These are phyloP conservation scores for Chromoteleia sp. DNA, from an alignment of 2,888 invertebrate genomes.

Conservation along the genomic window DNA sequence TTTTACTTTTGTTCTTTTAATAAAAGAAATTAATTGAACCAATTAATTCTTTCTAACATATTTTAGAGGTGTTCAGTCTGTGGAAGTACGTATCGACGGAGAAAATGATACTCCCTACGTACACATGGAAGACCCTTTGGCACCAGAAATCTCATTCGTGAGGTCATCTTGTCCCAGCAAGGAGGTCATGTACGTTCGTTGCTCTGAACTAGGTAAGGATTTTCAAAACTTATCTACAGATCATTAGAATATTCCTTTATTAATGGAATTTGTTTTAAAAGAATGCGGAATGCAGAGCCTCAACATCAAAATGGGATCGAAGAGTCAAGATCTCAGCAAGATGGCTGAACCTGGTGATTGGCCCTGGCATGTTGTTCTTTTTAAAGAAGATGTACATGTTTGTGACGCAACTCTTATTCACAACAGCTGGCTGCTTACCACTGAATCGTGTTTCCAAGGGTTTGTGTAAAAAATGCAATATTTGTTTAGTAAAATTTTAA, in stretches of 20 bases:
- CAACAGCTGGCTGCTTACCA: slow-evolving; percentile 93
- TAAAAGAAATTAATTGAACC: not conserved
- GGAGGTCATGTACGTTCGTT: slow-evolving; percentile 92
- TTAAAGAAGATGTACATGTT: slow-evolving; percentile 93
- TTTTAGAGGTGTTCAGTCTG: slow-evolving; percentile 89
- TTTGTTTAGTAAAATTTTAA: no score
- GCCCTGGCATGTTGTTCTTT: slow-evolving; percentile 96
- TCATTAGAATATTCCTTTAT: not conserved
- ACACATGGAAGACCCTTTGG: slow-evolving; percentile 92
- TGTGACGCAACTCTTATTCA: slow-evolving; percentile 95
- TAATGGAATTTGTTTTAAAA: slow-evolving; percentile 73
- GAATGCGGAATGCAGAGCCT: slow-evolving; percentile 90
- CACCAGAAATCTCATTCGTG: slow-evolving; percentile 92
- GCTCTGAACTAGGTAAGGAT: slow-evolving; percentile 90
- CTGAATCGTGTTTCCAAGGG: slow-evolving; percentile 93
- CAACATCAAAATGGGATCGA: slow-evolving; percentile 84
- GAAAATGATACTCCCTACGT: slow-evolving; percentile 89
- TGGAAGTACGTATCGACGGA: slow-evolving; percentile 88
- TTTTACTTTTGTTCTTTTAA: no score
- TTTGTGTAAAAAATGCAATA: no score
- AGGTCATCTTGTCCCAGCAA: slow-evolving; percentile 90
- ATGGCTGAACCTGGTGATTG: slow-evolving; percentile 93
- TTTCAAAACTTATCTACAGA: not conserved
- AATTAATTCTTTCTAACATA: slow-evolving; percentile 51
- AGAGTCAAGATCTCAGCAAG: slow-evolving; percentile 88